Evolutionary conservation across 2,797 vertebrate genomes (phyloP).

Genomic region (Pyrocephalus nanus): DNA sequence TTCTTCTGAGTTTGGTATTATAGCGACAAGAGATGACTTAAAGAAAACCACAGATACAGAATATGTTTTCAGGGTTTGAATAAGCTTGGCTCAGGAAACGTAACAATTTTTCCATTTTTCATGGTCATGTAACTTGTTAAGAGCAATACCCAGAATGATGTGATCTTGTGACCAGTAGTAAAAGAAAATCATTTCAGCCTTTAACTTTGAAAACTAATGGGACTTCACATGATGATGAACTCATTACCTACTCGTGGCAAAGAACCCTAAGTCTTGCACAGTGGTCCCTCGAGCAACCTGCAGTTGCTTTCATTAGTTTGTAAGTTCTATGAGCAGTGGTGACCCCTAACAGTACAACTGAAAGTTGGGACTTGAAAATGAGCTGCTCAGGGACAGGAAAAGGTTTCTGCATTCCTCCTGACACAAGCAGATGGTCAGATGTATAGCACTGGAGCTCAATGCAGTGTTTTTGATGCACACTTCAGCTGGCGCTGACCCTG

Average conservation of each 20-base stretch:
- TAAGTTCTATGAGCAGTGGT: neutral
- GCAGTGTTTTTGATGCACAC: neutral
- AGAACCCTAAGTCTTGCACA: neutral
- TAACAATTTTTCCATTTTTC: neutral
- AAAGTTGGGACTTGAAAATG: neutral
- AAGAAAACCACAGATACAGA: neutral
- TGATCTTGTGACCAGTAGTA: neutral
- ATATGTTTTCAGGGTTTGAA: neutral
- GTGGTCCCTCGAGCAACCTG: neutral
- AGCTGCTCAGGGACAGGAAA: neutral
- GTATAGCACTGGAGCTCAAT: neutral
- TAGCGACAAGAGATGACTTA: neutral
- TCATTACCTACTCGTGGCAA: neutral
- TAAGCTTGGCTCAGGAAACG: neutral
- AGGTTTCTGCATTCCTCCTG: neutral
- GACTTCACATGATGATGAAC: neutral
- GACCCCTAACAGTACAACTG: neutral
- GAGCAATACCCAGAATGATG: neutral
- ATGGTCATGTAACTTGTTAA: neutral
- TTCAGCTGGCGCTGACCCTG: neutral
- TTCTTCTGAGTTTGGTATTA: neutral
- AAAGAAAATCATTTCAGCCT: neutral
- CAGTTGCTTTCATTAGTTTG: neutral
- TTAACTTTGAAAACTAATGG: neutral
- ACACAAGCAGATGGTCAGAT: neutral